Conservation (phyloP, 37 sponge, comb jelly and placozoan genomes). For the Ephydatia muelleri region DNA sequence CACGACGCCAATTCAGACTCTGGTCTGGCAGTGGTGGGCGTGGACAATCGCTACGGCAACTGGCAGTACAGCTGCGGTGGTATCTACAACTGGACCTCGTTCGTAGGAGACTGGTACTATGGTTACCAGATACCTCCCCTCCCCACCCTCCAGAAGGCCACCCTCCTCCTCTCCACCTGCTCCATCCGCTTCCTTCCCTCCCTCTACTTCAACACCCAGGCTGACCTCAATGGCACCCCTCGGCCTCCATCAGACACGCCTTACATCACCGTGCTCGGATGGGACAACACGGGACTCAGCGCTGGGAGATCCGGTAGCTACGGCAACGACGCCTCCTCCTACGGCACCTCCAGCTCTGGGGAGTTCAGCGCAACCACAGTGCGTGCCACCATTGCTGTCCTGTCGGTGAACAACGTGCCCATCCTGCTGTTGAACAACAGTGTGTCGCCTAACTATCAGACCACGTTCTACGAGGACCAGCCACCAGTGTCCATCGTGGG, state of each 20-base stretch:
- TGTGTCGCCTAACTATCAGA: slow-evolving; percentile 15
- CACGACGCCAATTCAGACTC: slow-evolving; percentile 55
- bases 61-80: slow-evolving; percentile 88
- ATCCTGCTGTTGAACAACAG: slow-evolving; percentile 61
- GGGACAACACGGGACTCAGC: slow-evolving; percentile 89
- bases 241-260: slow-evolving; percentile 70
- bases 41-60: slow-evolving; percentile 68
- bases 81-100: slow-evolving; percentile 52
- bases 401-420: slow-evolving; percentile 68
- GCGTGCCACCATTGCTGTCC: slow-evolving; percentile 35
- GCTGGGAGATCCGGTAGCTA: slow-evolving; percentile 67
- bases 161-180: slow-evolving; percentile 74
- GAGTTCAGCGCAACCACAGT: slow-evolving; percentile 64
- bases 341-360: slow-evolving; percentile 45
- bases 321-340: slow-evolving; percentile 81
- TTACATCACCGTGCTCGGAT: slow-evolving; percentile 61
- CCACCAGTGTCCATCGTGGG: slow-evolving; percentile 65
- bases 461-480: slow-evolving; percentile 68
- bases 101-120: slow-evolving; percentile 85
- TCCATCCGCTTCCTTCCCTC: slow-evolving; percentile 80
- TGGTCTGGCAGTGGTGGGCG: slow-evolving; percentile 80
- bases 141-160: slow-evolving; percentile 70
- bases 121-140: slow-evolving; percentile 59
- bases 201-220: slow-evolving; percentile 76
- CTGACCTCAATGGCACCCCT: slow-evolving; percentile 36